phyloP scores from a whole-genome alignment of 2,888 invertebrate genomes.

The Nyleta sp. region DNA sequence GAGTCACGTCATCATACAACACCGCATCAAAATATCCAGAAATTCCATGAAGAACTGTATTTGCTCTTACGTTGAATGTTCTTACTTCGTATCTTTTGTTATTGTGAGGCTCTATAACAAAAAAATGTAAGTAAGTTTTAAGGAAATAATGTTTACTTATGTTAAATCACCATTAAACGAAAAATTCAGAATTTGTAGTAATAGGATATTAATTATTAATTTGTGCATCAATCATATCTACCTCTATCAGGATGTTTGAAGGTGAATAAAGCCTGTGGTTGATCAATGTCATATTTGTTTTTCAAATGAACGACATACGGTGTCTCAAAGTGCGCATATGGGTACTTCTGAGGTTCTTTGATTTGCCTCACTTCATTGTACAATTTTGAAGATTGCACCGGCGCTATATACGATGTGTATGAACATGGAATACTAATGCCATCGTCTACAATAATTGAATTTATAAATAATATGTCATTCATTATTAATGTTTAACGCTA shows the following conservation, averaged over 20 bases:
- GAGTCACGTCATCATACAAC: conserved; percentile 91
- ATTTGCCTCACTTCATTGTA: conserved; percentile 88
- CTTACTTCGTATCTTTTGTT: conserved; percentile 89
- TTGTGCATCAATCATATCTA: conserved; percentile 68
- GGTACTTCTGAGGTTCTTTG: conserved; percentile 83
- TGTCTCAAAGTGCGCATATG: conserved; percentile 87
- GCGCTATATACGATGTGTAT: conserved; percentile 96
- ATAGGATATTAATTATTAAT: too few species aligned
- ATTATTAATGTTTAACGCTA: conserved; percentile 1
- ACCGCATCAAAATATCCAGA: conserved; percentile 97
- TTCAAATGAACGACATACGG: conserved; percentile 97
- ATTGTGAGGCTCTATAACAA: conserved; percentile 84
- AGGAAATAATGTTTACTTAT: too few species aligned
- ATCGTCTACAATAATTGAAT: conserved; percentile 84
- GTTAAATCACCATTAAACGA: too few species aligned
- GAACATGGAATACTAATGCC: conserved; percentile 96
- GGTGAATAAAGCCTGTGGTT: conserved; percentile 90
- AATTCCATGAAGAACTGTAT: conserved; percentile 95
- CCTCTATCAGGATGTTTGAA: conserved; percentile 95
- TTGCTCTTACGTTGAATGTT: conserved; percentile 88
- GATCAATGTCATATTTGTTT: conserved; percentile 91
- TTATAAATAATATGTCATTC: too few species aligned
- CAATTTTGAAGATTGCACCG: conserved; percentile 95
- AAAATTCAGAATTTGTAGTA: too few species aligned
- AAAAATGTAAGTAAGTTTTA: too few species aligned